phyloP scores from a whole-genome alignment of 2,888 invertebrate species.

The Melanotus villosus region DNA sequence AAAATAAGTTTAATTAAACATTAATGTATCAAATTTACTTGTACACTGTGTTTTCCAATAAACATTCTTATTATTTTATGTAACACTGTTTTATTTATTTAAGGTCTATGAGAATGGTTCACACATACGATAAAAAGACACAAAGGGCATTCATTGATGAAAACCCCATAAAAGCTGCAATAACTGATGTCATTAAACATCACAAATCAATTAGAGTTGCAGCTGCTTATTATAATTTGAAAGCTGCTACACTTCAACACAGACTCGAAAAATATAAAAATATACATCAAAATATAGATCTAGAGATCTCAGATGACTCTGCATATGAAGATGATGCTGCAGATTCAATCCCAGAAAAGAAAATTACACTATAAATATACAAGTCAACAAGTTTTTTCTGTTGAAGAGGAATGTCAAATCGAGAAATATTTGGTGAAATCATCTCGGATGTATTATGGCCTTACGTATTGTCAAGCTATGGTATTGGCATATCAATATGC shows the following conservation, averaged over 20 bases:
- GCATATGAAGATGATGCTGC: not conserved
- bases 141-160: slow-evolving; percentile 17
- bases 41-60: no score
- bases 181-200: slow-evolving; percentile 5
- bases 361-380: slow-evolving; percentile 16
- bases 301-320: slow-evolving; percentile 10
- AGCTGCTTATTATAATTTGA: slow-evolving; percentile 2
- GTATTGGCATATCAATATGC: slow-evolving; percentile 19
- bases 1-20: no score
- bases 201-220: slow-evolving; percentile 15
- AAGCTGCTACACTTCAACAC: slow-evolving; percentile 4
- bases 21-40: no score
- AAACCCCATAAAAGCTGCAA: slow-evolving; percentile 4
- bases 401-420: slow-evolving; percentile 7
- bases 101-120: slow-evolving; percentile 4
- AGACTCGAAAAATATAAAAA: not conserved
- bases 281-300: not conserved
- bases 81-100: not conserved
- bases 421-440: slow-evolving; percentile 19
- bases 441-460: slow-evolving; percentile 13
- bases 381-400: slow-evolving; percentile 8
- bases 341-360: slow-evolving; percentile 10
- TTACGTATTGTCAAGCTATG: slow-evolving; percentile 15
- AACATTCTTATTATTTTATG: not conserved
- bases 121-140: slow-evolving; percentile 8